Evolutionary conservation across 1,140 invertebrate species (phyloP).

Genomic region (Lordiphosa clarofinis): DNA sequence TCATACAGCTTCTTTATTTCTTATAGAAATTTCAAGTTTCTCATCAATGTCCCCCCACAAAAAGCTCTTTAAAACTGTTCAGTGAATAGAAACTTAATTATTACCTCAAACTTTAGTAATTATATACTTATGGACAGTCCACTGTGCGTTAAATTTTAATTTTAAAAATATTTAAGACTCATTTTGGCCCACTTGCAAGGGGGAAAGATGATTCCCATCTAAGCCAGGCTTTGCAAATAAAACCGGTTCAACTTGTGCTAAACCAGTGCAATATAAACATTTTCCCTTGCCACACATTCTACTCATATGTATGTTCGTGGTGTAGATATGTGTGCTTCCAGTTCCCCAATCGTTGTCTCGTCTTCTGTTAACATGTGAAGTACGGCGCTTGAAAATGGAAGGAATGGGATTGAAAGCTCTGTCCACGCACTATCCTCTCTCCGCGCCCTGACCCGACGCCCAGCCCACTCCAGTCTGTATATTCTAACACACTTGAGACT

Average conservation of each 20-base stretch:
- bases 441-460: slow-evolving; percentile 11
- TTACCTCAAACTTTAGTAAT: no score
- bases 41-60: no score
- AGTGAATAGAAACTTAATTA: no score
- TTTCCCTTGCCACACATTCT: slow-evolving; percentile 37
- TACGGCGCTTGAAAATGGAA: slow-evolving; percentile 63
- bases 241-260: slow-evolving; percentile 44
- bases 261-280: slow-evolving; percentile 43
- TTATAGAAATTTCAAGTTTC: no score
- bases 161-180: slow-evolving; percentile 46
- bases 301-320: slow-evolving; percentile 5
- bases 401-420: slow-evolving; percentile 14
- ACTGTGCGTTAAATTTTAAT: slow-evolving; percentile 41
- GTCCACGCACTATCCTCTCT: slow-evolving; percentile 24
- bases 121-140: no score
- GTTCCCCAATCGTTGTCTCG: slow-evolving; percentile 23
- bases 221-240: slow-evolving; percentile 38
- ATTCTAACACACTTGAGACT: slow-evolving; percentile 71
- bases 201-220: slow-evolving; percentile 6
- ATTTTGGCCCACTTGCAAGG: neutral
- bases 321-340: slow-evolving; percentile 27
- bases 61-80: no score
- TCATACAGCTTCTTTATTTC: no score
- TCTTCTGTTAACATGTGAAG: slow-evolving; percentile 45
- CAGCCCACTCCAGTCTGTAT: slow-evolving; percentile 56